Base-by-base conservation (phyloP, 1,140 invertebrate genomes). In the Nasonia longicornis region DNA sequence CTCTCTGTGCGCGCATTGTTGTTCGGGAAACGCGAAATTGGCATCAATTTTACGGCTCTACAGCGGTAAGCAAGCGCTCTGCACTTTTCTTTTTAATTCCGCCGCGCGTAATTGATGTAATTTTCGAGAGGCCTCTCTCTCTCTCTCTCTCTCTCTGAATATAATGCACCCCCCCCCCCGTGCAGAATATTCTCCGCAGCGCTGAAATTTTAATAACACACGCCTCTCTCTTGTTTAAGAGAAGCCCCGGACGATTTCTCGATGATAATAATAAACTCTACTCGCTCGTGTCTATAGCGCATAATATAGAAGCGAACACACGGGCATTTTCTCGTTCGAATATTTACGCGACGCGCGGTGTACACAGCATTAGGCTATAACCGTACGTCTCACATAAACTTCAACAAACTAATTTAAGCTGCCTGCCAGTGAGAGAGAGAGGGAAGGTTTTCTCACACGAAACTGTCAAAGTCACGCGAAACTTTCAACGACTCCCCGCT, bases 391-490 rank as follows among this genome's bases (percentile, higher is more conserved):
- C 45, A 14, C 52, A 20, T 58, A 58, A 58, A 58, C 52, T 58
- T 58, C 52, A 58, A 58, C 71, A 80, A 80, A 74, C 70, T 79
- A 42, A 58, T 73, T 80, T 80, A 31, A 80, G 63, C 63, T 58
- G 20, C 22, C 35, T 8, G 52, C 4, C 26, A 2, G 26, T 3
- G 66, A 67, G 66, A 31, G 63, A 26, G 26, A 14, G 64, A 29
- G 64, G 8, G 52, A 64, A 45, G 63, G 74, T 74, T 80, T 80
- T 73, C 66, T 29, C 78, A 22, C 70, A 35, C 70, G 72, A 67
- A 80, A 72, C 78, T 73, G 70, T 79, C 70, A 79, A 79, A 79
- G 70, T 79, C 70, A 79, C 70, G 70, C 70, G 38, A 72, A 79
- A 79, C 71, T 80, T 74, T 80, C 78, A 52, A 52, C 71, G 71